phyloP scores from a whole-genome alignment of 2,888 invertebrate genomes.

The Acanthosepion lycidas region DNA sequence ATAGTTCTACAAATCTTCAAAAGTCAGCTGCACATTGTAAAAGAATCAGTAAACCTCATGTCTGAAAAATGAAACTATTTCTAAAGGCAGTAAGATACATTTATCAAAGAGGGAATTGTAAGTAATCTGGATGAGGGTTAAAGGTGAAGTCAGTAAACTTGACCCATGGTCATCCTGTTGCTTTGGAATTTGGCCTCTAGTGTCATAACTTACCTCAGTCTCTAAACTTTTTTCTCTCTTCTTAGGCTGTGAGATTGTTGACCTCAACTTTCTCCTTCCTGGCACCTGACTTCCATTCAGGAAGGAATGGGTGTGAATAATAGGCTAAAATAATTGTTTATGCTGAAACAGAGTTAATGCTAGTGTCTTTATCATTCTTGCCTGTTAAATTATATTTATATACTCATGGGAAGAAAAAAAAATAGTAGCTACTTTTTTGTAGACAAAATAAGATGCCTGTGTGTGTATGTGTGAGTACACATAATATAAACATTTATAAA shows the following conservation, averaged over 20 bases:
- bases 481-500: too few species aligned
- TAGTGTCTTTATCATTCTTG: neutral
- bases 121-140: neutral
- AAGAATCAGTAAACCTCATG: neutral
- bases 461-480: too few species aligned
- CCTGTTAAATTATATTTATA: neutral
- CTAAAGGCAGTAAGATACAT: neutral
- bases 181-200: neutral
- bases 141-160: neutral
- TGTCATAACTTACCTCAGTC: neutral
- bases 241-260: neutral
- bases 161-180: neutral
- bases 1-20: too few species aligned
- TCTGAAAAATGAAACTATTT: neutral
- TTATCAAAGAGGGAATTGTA: neutral
- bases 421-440: neutral
- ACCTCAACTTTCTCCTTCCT: neutral
- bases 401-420: neutral
- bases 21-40: too few species aligned
- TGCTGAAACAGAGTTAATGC: neutral
- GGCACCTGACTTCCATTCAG: constrained; percentile 33
- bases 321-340: neutral
- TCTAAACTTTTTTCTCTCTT: neutral
- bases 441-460: too few species aligned
- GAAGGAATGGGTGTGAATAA: neutral